Conservation (phyloP, 2,888 invertebrate genomes). For the Chirona hameri region DNA sequence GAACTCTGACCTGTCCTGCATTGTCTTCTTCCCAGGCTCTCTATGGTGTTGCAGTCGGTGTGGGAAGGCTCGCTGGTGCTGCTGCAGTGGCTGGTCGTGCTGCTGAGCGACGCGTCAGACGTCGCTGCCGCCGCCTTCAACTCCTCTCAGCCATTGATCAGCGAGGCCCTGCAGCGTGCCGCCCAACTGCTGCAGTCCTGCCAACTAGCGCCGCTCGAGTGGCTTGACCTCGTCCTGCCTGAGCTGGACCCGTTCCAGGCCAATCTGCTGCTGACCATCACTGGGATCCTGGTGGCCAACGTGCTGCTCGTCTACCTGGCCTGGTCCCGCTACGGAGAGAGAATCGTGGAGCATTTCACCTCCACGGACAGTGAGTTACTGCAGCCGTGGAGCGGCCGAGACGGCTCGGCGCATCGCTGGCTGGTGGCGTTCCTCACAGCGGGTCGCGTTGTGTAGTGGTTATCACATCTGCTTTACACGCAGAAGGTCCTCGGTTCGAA, state of each 20-base stretch:
- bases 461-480: too few species aligned
- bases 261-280: conserved; percentile 66
- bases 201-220: background rate
- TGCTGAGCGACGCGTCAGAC: background rate
- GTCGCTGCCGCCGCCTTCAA: background rate
- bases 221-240: background rate
- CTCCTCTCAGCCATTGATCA: background rate
- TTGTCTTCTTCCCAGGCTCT: too few species aligned
- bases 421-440: too few species aligned
- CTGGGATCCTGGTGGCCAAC: conserved; percentile 62
- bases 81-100: too few species aligned
- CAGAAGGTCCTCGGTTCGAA: too few species aligned
- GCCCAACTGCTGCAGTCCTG: background rate
- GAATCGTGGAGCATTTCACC: conserved; percentile 58
- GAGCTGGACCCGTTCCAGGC: conserved; percentile 59
- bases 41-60: background rate
- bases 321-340: conserved; percentile 71
- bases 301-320: conserved; percentile 66
- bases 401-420: too few species aligned
- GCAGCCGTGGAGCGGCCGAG: too few species aligned
- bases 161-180: background rate
- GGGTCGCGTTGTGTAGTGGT: too few species aligned
- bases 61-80: background rate
- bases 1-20: too few species aligned
- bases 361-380: background rate